Base-by-base conservation (phyloP, 2,888 invertebrate species). In the Morinoia aosen region DNA sequence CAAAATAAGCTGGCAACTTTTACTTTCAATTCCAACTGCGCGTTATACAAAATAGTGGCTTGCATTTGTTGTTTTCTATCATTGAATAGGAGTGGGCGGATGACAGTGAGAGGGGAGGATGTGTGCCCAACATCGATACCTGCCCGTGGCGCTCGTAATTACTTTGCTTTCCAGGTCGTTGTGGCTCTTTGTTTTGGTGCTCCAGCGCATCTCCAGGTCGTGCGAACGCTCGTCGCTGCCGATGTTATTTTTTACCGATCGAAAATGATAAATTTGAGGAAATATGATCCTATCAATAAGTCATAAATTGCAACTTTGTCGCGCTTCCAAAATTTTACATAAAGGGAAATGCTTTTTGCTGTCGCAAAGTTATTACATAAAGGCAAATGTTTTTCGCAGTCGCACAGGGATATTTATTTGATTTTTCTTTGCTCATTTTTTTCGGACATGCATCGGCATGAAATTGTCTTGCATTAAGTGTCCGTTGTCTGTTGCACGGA, bases 151-250 rank as follows among this genome's bases (percentile, higher is more conserved):
- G 76, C 76, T 76, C 25, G 25, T 76, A 76, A 76, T 76, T 76
- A 76, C 76, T 33, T 16, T 76, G 76, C 76, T 76, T 76, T 76
- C 76, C 76, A 76, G 76, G 76, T 76, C 76, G 33, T 76, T 90
- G 40, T 16, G 40, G 48, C 16, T 39, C 90, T 90, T 90, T 90
- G 90, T 90, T 90, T 90, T 48, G 48, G 40, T 10, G 90, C 90
- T 10, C 90, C 11, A 40, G 90, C 90, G 90, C 90, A 90, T 90
- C 90, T 90, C 90, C 90, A 39, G 90, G 90, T 90, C 90, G 40
- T 48, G 40, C 40, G 48, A 90, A 19, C 33, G 12, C 40, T 40
- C 90, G 39, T 48, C 39, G 16, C 90, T 90, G 90, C 48, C 40
- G 90, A 40, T 40, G 76, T 14, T 10, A 33, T 33, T 76, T 76